Conservation (phyloP, 1,140 invertebrate genomes). For the Micrasema longulum region DNA sequence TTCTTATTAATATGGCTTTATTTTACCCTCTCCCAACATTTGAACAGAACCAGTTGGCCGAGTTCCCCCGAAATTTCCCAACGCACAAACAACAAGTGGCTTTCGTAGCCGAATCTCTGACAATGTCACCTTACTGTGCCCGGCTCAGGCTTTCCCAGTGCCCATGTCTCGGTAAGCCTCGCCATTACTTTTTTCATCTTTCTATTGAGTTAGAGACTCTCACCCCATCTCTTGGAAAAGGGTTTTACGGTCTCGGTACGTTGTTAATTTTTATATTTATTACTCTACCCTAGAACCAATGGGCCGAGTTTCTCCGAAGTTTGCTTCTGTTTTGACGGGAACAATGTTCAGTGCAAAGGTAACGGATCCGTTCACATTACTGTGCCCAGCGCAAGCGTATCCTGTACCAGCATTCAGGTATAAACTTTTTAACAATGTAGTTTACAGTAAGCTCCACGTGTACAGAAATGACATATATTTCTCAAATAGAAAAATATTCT, state of each 20-base stretch:
- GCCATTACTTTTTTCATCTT: too few species aligned
- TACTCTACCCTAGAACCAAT: constrained; percentile 66
- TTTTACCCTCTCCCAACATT: constrained; percentile 50
- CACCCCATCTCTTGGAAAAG: too few species aligned
- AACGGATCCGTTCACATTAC: constrained; percentile 69
- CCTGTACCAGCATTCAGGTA: constrained; percentile 74
- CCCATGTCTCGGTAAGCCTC: constrained; percentile 76
- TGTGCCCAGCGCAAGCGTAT: constrained; percentile 78
- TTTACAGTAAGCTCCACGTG: too few species aligned
- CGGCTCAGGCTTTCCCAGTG: constrained; percentile 78
- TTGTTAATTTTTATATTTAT: too few species aligned
- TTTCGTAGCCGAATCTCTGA: constrained; percentile 68
- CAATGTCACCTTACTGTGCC: constrained; percentile 74
- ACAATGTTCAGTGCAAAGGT: constrained; percentile 42
- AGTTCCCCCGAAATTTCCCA: constrained; percentile 81
- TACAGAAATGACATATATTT: too few species aligned
- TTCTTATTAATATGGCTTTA: too few species aligned
- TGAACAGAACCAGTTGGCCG: constrained; percentile 80
- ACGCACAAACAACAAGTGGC: constrained; percentile 74
- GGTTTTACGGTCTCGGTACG: too few species aligned
- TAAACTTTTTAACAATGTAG: too few species aligned
- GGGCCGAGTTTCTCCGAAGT: constrained; percentile 69
- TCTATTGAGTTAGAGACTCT: too few species aligned
- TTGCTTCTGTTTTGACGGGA: constrained; percentile 70
- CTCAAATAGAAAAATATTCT: constrained; percentile 37